phyloP scores from a whole-genome alignment of 2,888 invertebrate species.

The Thera obeliscata region DNA sequence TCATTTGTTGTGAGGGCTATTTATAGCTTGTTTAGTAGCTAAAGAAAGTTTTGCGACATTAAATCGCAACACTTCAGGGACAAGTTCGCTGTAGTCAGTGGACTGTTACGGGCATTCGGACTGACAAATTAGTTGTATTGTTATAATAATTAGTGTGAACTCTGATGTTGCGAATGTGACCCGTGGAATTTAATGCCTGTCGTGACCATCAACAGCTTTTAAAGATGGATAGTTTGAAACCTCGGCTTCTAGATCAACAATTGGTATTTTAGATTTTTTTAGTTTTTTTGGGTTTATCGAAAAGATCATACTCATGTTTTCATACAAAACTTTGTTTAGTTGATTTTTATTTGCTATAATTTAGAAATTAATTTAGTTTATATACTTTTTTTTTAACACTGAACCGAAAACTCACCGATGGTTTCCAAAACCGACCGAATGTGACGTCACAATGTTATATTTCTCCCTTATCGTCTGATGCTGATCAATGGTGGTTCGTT shows the following conservation, averaged over 20 bases:
- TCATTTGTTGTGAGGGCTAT: slow-evolving; percentile 58
- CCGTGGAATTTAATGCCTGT: not conserved
- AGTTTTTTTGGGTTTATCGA: no score
- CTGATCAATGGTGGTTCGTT: no score
- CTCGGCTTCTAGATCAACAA: not conserved
- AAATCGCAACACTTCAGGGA: slow-evolving; percentile 67
- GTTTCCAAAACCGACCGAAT: no score
- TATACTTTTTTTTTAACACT: no score
- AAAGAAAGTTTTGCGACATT: slow-evolving; percentile 75
- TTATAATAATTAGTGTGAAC: slow-evolving; percentile 40
- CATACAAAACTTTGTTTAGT: no score
- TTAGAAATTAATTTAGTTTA: no score
- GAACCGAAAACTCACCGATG: no score
- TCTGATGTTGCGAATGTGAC: slow-evolving; percentile 8
- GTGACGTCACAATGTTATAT: no score
- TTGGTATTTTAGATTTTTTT: no score
- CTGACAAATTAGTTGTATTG: slow-evolving; percentile 53
- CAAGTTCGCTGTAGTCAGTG: slow-evolving; percentile 60
- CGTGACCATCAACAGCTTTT: not conserved
- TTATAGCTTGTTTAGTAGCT: slow-evolving; percentile 70
- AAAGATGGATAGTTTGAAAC: not conserved
- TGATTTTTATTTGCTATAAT: no score
- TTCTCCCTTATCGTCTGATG: no score
- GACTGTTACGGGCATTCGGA: slow-evolving; percentile 66
- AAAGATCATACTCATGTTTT: no score